Base-by-base conservation (phyloP, 1,140 invertebrate genomes). In the Lethrus apterus region DNA sequence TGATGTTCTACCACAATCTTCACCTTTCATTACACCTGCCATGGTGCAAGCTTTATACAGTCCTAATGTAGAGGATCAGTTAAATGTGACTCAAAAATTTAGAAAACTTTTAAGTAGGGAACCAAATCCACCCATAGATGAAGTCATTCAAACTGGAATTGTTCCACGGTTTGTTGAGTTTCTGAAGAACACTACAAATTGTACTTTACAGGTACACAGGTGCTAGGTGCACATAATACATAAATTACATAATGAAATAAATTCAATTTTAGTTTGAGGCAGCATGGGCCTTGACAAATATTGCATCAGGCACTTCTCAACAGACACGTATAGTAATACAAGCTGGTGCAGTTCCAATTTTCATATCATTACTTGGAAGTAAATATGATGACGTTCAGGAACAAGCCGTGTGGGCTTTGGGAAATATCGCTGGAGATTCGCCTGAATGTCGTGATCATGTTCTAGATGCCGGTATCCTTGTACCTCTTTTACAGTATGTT, bases 91-190 rank as follows among this genome's bases (percentile, higher is more conserved):
- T 34, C 93, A 97, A 62, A 92, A 86, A 64, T 97, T 97, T 71
- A 78, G 94, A 48, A 98, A 95, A 73, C 72, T 98, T 34, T 71
- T 98, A 29, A 96, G 92, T 53, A 78, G 83, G 68, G 95, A 98
- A 72, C 94, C 94, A 5, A 95, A 97, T 75, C 95, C 95, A 34
- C 94, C 93, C 1, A 98, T 98, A 59, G 92, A 98, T 71, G 93
- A 97, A 77, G 94, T 98, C n/a, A 97, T 98, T 61, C 76, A 85
- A 57, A 91, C 90, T 43, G 93, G 93, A 57, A 94, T 98, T 63
- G 89, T 98, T 48, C 94, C 93, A 18, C 78, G 82, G 71, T 97
- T 98, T 78, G 93, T 98, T 7, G 84, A 93, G 67, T 96, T 98
- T 71, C 74, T 98, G 32, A 78, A 86, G 61, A 86, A 86, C 68